Conservation (phyloP, 2,797 vertebrate species). For the Takifugu rubripes region DNA sequence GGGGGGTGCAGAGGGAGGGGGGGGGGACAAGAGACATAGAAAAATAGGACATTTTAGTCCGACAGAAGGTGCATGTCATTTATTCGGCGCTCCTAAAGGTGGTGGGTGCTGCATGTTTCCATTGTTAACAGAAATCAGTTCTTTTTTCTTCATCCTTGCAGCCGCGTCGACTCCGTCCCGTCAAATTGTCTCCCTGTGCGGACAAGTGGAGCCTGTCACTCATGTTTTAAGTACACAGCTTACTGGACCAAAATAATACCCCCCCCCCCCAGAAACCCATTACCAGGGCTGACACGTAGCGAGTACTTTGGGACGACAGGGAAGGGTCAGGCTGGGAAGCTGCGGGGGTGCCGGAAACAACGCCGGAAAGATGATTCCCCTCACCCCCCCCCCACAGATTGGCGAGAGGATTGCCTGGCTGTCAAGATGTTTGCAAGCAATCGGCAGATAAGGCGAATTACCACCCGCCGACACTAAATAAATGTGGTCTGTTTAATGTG, state of each 20-base stretch:
- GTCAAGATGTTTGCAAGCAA: conserved; percentile 58
- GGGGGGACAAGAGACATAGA: conserved; percentile 12
- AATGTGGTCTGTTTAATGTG: conserved; percentile 48
- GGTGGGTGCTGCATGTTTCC: conserved; percentile 51
- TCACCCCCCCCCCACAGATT: conserved; percentile 29
- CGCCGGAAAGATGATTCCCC: conserved; percentile 45
- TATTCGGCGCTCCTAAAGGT: conserved; percentile 42
- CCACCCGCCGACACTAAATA: conserved; percentile 49
- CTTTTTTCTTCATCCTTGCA: conserved; percentile 22
- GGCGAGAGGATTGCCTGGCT: conserved; percentile 26
- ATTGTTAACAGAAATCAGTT: conserved; percentile 57
- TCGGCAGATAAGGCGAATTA: conserved; percentile 55
- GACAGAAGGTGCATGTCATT: conserved; percentile 51
- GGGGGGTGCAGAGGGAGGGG: conserved; percentile 34
- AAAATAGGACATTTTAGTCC: conserved; percentile 77
- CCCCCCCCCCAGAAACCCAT: conserved; percentile 77
- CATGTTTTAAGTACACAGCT: conserved; percentile 81
- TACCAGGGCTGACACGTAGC: conserved; percentile 74
- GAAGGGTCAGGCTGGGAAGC: conserved; percentile 26
- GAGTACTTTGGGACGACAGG: conserved; percentile 52
- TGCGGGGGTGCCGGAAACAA: conserved; percentile 51
- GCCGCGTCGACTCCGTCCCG: conserved; percentile 47
- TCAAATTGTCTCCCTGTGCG: conserved; percentile 61
- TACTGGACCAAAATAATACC: conserved; percentile 83
- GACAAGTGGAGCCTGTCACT: conserved; percentile 79